A percentile compares a stretch with the other conserved stretches of the same genome.
Evolutionary conservation across 2,797 vertebrate species (phyloP).

Genomic region (Phataginus tricuspis): DNA sequence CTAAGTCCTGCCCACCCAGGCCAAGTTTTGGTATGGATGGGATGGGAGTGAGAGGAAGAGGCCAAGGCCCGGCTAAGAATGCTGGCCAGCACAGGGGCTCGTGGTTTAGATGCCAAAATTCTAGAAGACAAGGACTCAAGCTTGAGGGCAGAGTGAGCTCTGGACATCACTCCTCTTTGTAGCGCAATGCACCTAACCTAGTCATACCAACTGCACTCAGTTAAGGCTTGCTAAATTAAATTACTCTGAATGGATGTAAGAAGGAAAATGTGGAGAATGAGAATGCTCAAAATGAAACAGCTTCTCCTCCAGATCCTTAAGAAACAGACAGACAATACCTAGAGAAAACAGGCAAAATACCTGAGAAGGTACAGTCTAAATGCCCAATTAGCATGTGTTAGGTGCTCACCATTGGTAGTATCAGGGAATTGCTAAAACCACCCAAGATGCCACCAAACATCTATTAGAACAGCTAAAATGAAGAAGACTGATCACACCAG

Average conservation of each 20-base stretch:
- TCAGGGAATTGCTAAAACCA: neutral
- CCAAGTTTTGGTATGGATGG: neutral
- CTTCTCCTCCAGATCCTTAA: neutral
- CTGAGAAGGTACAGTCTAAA: neutral
- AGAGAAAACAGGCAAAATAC: neutral
- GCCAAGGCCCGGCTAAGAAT: neutral
- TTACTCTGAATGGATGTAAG: neutral
- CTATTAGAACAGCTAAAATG: neutral
- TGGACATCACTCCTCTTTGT: neutral
- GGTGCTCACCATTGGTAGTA: neutral
- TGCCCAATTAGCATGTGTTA: neutral
- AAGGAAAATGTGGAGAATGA: neutral
- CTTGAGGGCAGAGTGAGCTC: neutral
- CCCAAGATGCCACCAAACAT: neutral
- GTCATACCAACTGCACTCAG: neutral
- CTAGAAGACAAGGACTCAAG: neutral
- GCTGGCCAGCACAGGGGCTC: fast-evolving
- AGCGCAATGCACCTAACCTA: neutral
- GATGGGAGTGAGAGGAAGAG: neutral
- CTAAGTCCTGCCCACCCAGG: neutral
- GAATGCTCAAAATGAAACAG: neutral
- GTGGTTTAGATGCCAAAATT: neutral
- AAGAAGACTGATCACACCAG: neutral
- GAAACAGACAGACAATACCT: neutral
- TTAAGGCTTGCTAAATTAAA: neutral